These are phyloP conservation scores for Montipora cactus DNA, from an alignment of 64 coral and sea anemone species.

Conservation along the genomic window DNA sequence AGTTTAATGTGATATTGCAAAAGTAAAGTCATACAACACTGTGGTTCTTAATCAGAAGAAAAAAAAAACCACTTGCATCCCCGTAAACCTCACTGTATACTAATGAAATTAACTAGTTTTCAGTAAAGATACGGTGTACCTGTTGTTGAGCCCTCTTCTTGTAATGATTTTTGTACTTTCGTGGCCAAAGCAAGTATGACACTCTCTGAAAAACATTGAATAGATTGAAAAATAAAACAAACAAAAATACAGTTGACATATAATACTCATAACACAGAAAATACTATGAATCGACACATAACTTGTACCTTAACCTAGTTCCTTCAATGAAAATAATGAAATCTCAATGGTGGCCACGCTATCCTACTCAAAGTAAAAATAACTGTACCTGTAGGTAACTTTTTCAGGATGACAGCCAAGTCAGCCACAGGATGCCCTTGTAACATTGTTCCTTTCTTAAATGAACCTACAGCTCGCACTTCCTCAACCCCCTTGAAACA, in stretches of 20 bases:
- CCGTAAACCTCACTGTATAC: no score
- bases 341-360: no score
- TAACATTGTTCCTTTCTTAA: conserved; percentile 98
- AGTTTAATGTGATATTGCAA: background rate
- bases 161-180: conserved; percentile 87
- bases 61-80: no score
- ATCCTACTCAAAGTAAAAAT: background rate
- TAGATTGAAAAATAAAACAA: background rate
- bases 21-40: background rate
- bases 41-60: no score
- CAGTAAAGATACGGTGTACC: background rate
- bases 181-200: conserved; percentile 84
- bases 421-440: conserved; percentile 93
- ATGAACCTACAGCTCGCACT: conserved; percentile 91
- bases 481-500: conserved; percentile 89
- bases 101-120: background rate
- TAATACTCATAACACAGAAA: no score
- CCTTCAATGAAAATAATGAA: no score
- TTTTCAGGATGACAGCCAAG: conserved; percentile 92
- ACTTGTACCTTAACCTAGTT: no score
- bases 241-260: background rate
- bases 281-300: no score
- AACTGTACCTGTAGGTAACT: conserved; percentile 84
- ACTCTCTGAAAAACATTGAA: conserved; percentile 46
- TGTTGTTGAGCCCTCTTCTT: conserved; percentile 56